Evolutionary conservation across 2,797 vertebrate species (phyloP).

Genomic region (Schizopygopsis pylzovi): DNA sequence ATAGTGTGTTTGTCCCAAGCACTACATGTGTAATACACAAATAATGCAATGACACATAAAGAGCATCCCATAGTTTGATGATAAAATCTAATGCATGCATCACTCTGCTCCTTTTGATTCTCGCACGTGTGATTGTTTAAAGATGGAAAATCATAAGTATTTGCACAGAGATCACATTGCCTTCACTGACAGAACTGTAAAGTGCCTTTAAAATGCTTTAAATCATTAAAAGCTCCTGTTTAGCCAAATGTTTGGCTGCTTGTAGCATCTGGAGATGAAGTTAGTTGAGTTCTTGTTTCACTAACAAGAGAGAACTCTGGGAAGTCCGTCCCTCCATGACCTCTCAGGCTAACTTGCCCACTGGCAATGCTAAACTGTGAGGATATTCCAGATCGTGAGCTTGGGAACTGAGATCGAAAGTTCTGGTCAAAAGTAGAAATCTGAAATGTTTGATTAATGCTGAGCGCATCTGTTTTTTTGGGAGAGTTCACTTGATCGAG

Average conservation of each 20-base stretch:
- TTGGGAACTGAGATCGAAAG: slow-evolving; percentile 94
- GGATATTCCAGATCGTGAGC: slow-evolving; percentile 87
- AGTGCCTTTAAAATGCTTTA: slow-evolving; percentile 85
- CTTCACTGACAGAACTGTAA: slow-evolving; percentile 87
- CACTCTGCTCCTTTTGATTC: slow-evolving; percentile 30
- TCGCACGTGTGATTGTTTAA: slow-evolving; percentile 50
- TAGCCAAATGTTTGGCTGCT: slow-evolving; percentile 96
- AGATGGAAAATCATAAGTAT: slow-evolving; percentile 52
- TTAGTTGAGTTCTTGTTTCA: slow-evolving; percentile 95
- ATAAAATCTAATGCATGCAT: slow-evolving; percentile 39
- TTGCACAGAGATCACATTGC: slow-evolving; percentile 50
- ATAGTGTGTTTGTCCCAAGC: neutral
- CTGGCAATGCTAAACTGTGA: slow-evolving; percentile 95
- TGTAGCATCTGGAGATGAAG: slow-evolving; percentile 94
- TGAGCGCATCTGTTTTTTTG: slow-evolving; percentile 94
- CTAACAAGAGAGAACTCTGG: slow-evolving; percentile 96
- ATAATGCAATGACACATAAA: slow-evolving; percentile 28
- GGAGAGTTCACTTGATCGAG: slow-evolving; percentile 96
- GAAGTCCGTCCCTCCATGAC: slow-evolving; percentile 91
- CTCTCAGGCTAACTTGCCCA: slow-evolving; percentile 93
- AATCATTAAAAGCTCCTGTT: slow-evolving; percentile 65
- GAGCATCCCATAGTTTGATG: slow-evolving; percentile 7
- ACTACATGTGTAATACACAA: slow-evolving; percentile 19
- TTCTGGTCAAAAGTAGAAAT: slow-evolving; percentile 97
- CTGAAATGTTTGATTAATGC: slow-evolving; percentile 95